Base-by-base conservation (phyloP, 2,113 vertebrate genomes). In the Panthera uncia region DNA sequence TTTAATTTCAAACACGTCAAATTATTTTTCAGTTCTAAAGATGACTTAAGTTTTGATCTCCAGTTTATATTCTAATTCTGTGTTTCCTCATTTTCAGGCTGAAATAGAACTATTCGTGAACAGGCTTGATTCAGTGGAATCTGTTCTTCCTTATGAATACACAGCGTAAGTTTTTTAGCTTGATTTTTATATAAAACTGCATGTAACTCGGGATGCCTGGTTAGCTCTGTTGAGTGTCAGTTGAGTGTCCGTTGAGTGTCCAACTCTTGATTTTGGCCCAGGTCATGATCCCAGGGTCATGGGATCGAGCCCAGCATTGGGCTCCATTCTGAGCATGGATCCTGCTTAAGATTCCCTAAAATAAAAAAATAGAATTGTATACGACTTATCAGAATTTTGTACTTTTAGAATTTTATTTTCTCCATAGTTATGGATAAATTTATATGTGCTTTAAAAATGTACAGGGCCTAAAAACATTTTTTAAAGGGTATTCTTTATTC, bases 141-240 rank as follows among this genome's bases (percentile, higher is more conserved):
- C 99, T n/a, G 99, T 99, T 90, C 99, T 99, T 95, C 99, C 99
- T 78, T 99, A 99, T 0, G 99, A 99, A 97, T 99, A 99, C 96
- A 99, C 99, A 41, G 99, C 99, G 99, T 99, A 98, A 99, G 99
- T 93, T 25, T 98, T 73, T 14, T 6, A 23, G 4, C 57, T 92
- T 94, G 5, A 12, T 81, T 96, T 82, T 61, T 93, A 7, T 94
- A 1, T 65, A 84, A 25, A 80, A 84, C 33, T 93, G 92, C 36
- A 45, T 65, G 5, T 61, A 23, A 61, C 57, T 61, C 7, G 21
- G 21, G 21, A 3, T 23, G 21, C 57, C 57, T 61, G 57, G 57
- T 61, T 61, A 61, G 7, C 21, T 61, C 45, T 45, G 45, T 45
- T 45, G 45, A 45, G 45, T 45, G 45, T 45, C 57, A 61, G 8